Conservation (phyloP, 2,113 vertebrate species). For the Cichladusa arquata region DNA sequence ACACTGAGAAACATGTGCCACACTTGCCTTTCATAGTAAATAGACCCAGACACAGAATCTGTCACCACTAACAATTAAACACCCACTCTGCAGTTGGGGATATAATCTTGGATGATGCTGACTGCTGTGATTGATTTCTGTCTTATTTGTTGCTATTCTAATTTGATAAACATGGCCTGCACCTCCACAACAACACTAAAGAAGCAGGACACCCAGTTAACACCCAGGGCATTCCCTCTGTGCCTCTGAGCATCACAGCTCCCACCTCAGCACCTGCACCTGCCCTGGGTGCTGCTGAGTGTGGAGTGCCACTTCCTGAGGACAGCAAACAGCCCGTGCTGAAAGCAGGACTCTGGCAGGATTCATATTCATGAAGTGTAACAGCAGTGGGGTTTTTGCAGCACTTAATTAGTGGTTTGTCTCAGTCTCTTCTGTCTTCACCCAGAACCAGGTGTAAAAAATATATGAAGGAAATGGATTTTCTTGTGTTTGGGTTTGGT, state of each 20-base stretch:
- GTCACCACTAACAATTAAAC: not conserved
- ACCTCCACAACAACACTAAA: fast-evolving
- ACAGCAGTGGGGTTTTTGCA: too few relatives aligned
- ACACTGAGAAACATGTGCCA: not conserved
- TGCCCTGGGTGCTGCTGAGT: not conserved
- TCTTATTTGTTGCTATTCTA: not conserved
- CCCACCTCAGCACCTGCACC: fast-evolving
- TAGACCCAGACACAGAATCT: not conserved
- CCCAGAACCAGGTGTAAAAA: too few relatives aligned
- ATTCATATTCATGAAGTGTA: not conserved
- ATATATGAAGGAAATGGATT: too few relatives aligned
- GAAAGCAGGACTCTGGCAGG: not conserved
- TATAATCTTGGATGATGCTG: too few relatives aligned
- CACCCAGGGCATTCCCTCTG: not conserved
- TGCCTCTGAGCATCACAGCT: not conserved
- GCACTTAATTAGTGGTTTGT: too few relatives aligned
- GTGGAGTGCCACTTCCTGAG: not conserved
- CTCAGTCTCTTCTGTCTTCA: too few relatives aligned
- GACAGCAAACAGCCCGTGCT: fast-evolving
- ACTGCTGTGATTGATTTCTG: not conserved
- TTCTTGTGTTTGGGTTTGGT: too few relatives aligned
- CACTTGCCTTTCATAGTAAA: not conserved
- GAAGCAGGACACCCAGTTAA: not conserved
- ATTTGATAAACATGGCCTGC: fast-evolving
- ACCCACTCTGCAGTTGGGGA: not conserved